A percentile compares a stretch with the other conserved stretches of the same genome.
phyloP scores from a whole-genome alignment of 1,140 invertebrate genomes.

The Drusus annulatus region DNA sequence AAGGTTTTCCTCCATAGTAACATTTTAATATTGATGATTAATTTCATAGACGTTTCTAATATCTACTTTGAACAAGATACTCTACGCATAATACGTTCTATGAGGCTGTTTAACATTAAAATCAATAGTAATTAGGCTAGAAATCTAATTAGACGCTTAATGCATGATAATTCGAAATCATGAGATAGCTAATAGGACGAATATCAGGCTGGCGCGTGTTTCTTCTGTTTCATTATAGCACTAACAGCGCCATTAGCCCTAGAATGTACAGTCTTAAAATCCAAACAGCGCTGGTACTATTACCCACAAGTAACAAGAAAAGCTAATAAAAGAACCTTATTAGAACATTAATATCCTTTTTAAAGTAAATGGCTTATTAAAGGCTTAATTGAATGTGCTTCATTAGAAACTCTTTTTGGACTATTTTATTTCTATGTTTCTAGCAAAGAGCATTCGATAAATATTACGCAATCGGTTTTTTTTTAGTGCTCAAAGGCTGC shows the following conservation, averaged over 20 bases:
- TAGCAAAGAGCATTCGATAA: too few relatives aligned
- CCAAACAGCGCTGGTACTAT: constrained; percentile 39
- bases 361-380: constrained; percentile 31
- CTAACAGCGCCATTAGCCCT: constrained; percentile 44
- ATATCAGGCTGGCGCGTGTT: not conserved
- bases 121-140: constrained; percentile 29
- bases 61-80: too few relatives aligned
- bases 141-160: constrained; percentile 24
- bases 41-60: too few relatives aligned
- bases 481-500: too few relatives aligned
- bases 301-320: constrained; percentile 20
- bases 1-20: too few relatives aligned
- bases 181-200: constrained; percentile 43
- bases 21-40: too few relatives aligned
- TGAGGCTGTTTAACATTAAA: constrained; percentile 1
- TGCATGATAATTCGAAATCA: constrained; percentile 39
- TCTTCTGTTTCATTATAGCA: constrained; percentile 46
- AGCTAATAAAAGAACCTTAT: constrained; percentile 50
- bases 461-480: too few relatives aligned
- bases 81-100: not conserved
- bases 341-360: constrained; percentile 54
- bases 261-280: constrained; percentile 9
- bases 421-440: too few relatives aligned
- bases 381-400: constrained; percentile 14
- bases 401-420: too few relatives aligned